Evolutionary conservation across 2,888 invertebrate genomes (phyloP), one percentile per base, ranked within the genome.

Genomic region (Eupithecia dodoneata): DNA sequence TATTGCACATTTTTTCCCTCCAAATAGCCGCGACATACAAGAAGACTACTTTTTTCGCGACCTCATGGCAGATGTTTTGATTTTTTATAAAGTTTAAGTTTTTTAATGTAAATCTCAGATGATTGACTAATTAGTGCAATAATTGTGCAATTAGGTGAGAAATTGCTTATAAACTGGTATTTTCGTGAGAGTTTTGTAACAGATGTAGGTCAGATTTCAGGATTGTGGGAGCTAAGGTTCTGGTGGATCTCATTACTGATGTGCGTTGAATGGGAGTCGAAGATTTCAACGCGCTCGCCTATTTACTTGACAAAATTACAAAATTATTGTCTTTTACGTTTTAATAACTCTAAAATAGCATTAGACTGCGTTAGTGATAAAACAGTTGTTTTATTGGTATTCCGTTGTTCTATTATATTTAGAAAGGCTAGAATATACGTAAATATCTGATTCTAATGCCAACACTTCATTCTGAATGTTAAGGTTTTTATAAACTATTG

Each of bases 141-240:
- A 76, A 81, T 81, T 80, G 89, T 83, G 85, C 87, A 91, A 91
- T 92, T 89, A 83, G 74, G 82, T 82, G 87, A 73, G 75, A 87
- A 89, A 91, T 89, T 85, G 82, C 74, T 6, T 80, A 81, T 83
- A 69, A 71, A 76, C 76, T 75, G 70, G 82, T 83, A 86, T 86
- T 85, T 87, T 87, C 91, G 86, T 92, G 92, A 84, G 92, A 93
- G 91, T 83, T 87, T 85, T 82, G 74, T 81, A 83, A 82, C 91
- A 93, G 89, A 90, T 92, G 91, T 91, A 88, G 89, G 88, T 88
- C 87, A 88, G 75, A 12, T 9, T 45, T n/a, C 75, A 73, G 74
- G 74, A 77, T 76, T 76, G n/a, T 80, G 45, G 74, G 73, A 52
- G 44, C 13, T 10, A 10, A 55, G 73, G 73, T 70, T 42, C 45